Conservation (phyloP, 2,113 vertebrate species). For the Madoqua kirkii region DNA sequence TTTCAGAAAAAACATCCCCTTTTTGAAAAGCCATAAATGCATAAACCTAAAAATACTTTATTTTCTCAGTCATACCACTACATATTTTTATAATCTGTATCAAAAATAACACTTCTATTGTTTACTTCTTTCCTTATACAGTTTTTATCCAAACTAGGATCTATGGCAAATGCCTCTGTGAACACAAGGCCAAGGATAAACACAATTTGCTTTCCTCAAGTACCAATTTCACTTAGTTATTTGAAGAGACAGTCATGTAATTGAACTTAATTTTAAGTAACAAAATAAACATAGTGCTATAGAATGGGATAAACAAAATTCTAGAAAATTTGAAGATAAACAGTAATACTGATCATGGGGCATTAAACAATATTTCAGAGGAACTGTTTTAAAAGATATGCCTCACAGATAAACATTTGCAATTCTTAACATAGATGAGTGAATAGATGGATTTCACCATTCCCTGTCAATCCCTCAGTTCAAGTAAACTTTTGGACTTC, state of each 20-base stretch:
- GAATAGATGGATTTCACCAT: background rate
- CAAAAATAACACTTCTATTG: constrained; percentile 13
- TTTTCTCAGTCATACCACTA: background rate
- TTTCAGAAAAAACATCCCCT: background rate
- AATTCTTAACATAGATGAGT: background rate
- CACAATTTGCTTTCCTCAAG: background rate
- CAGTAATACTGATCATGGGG: background rate
- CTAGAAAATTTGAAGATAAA: constrained; percentile 7
- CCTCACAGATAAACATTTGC: background rate
- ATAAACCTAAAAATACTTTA: constrained; percentile 36
- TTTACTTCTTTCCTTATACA: constrained; percentile 49
- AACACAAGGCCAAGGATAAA: background rate
- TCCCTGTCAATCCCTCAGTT: background rate
- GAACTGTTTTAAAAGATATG: background rate
- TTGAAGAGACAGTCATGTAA: constrained; percentile 17
- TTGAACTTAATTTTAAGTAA: background rate
- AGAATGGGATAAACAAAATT: background rate
- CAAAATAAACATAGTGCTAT: background rate
- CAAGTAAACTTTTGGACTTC: background rate
- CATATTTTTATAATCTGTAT: constrained; percentile 2
- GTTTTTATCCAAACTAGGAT: background rate
- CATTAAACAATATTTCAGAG: background rate
- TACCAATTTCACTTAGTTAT: background rate
- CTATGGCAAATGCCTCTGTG: background rate
- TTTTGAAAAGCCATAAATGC: constrained; percentile 27